phyloP scores from a whole-genome alignment of 2,797 vertebrate genomes.

The Melanotaenia pygmaea region DNA sequence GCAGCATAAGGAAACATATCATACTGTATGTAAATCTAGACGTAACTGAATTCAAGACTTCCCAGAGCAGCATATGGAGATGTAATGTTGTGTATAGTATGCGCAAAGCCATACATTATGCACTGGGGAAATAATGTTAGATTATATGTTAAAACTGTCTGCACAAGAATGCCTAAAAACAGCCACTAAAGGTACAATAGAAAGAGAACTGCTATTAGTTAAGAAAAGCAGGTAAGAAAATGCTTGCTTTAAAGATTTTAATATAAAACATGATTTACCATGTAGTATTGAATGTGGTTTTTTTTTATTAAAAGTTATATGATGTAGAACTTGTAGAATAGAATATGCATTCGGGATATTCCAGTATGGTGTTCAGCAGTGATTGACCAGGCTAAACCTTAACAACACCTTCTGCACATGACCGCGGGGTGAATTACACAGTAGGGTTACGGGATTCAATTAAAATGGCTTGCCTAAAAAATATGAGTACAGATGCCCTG shows the following conservation, averaged over 20 bases:
- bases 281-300: not conserved
- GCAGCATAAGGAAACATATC: constrained; percentile 62
- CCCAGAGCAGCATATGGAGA: constrained; percentile 54
- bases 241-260: not conserved
- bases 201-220: constrained; percentile 3
- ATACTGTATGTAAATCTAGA: constrained; percentile 45
- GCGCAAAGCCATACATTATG: constrained; percentile 33
- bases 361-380: constrained; percentile 3
- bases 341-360: not conserved
- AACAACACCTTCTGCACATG: constrained; percentile 5
- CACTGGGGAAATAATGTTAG: constrained; percentile 25
- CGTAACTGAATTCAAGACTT: constrained; percentile 59
- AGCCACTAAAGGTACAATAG: constrained; percentile 9
- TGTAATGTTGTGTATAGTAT: constrained; percentile 51
- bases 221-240: not conserved
- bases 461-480: constrained; percentile 33
- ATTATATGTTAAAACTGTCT: constrained; percentile 35
- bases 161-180: constrained; percentile 27
- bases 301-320: not conserved
- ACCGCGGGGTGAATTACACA: constrained; percentile 15
- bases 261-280: not conserved
- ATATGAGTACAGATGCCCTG: constrained; percentile 25
- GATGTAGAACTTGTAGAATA: not conserved
- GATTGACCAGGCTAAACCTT: constrained; percentile 11
- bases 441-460: constrained; percentile 17